Evolutionary conservation across 2,113 vertebrate genomes (phyloP).

Genomic region (Scolopax mira): DNA sequence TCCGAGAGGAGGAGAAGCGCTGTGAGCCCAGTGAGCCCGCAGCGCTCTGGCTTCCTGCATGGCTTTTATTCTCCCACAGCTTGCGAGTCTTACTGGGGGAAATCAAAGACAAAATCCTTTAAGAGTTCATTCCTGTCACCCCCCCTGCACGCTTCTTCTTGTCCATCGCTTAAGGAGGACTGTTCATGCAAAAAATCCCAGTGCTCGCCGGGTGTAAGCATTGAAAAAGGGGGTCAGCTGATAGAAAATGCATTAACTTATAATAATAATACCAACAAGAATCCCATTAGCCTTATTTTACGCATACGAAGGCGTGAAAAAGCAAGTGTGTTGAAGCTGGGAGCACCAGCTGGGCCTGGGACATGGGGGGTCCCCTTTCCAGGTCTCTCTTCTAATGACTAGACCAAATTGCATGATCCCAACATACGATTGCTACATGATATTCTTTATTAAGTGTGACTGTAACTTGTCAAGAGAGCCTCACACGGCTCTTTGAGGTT

Average conservation of each 20-base stretch:
- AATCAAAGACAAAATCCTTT: background rate
- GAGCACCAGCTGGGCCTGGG: background rate
- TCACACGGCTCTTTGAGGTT: background rate
- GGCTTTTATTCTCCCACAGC: background rate
- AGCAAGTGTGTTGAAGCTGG: background rate
- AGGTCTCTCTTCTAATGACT: background rate
- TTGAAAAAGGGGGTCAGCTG: background rate
- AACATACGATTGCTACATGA: fast-evolving
- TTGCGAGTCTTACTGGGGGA: background rate
- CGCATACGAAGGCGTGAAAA: background rate
- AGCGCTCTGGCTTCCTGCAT: background rate
- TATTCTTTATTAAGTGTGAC: background rate
- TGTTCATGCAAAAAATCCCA: background rate
- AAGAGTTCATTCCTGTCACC: background rate
- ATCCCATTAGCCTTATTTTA: background rate
- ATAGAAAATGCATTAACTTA: background rate
- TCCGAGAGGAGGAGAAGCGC: background rate
- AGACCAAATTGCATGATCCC: background rate
- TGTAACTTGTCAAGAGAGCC: background rate
- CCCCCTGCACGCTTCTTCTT: background rate
- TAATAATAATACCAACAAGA: background rate
- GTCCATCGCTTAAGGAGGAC: background rate
- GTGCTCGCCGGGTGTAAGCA: background rate
- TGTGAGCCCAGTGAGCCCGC: background rate
- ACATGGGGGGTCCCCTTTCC: fast-evolving